Evolutionary conservation across 2,888 invertebrate species (phyloP).

Genomic region (Acronicta psi): DNA sequence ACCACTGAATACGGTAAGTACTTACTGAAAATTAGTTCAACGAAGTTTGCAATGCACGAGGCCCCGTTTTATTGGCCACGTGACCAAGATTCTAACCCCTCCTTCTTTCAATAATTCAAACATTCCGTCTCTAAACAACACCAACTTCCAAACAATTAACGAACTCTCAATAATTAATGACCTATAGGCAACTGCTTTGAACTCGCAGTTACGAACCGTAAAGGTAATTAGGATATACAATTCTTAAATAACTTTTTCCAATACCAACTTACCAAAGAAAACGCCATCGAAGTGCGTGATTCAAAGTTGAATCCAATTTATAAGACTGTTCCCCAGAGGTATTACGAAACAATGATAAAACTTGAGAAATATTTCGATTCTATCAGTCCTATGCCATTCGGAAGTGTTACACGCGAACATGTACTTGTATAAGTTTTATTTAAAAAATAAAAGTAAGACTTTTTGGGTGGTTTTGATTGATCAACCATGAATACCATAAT

Average conservation of each 20-base stretch:
- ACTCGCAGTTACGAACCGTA: slow-evolving; percentile 47
- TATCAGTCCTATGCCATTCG: slow-evolving; percentile 52
- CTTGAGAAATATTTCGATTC: slow-evolving; percentile 77
- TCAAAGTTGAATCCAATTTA: slow-evolving; percentile 86
- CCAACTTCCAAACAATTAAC: slow-evolving; percentile 76
- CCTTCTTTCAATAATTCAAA: slow-evolving; percentile 78
- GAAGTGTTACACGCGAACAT: slow-evolving; percentile 22
- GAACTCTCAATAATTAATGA: slow-evolving; percentile 72
- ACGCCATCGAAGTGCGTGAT: slow-evolving; percentile 73
- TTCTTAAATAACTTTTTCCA: slow-evolving; percentile 45
- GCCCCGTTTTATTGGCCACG: slow-evolving; percentile 67
- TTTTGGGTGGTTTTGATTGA: too few species aligned
- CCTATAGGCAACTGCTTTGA: slow-evolving; percentile 55
- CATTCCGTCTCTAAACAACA: slow-evolving; percentile 69
- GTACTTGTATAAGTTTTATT: slow-evolving; percentile 16
- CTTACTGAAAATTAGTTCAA: slow-evolving; percentile 59
- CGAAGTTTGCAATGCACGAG: slow-evolving; percentile 64
- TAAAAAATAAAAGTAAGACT: slow-evolving; percentile 11
- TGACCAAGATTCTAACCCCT: slow-evolving; percentile 70
- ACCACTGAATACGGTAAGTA: slow-evolving; percentile 59
- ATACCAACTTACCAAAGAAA: slow-evolving; percentile 61
- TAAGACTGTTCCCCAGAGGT: slow-evolving; percentile 83
- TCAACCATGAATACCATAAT: neutral
- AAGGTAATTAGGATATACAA: slow-evolving; percentile 45
- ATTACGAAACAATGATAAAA: slow-evolving; percentile 84